Evolutionary conservation across 2,113 vertebrate species (phyloP).

Genomic region (Copsychus sechellarum): DNA sequence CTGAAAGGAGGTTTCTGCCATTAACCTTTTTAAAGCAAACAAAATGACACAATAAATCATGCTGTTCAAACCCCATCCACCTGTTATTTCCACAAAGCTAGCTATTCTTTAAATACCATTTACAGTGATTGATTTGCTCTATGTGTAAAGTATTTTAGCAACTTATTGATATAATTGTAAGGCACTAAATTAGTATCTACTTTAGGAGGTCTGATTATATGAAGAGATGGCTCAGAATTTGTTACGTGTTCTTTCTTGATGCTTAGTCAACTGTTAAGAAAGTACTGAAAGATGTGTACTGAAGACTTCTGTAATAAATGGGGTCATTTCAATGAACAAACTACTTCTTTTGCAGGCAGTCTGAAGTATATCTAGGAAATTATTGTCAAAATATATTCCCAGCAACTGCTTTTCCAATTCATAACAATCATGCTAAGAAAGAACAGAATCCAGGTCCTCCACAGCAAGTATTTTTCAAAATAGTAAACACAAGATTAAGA

Average conservation of each 20-base stretch:
- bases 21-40: slow-evolving; percentile 88
- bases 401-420: not conserved
- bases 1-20: slow-evolving; percentile 95
- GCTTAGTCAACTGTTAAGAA: slow-evolving; percentile 68
- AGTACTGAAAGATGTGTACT: slow-evolving; percentile 17
- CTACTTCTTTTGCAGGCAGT: not conserved
- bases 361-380: not conserved
- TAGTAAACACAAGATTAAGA: not conserved
- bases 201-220: slow-evolving; percentile 79
- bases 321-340: not conserved
- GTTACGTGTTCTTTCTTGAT: slow-evolving; percentile 73
- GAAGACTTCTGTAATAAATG: slow-evolving; percentile 35
- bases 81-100: slow-evolving; percentile 61
- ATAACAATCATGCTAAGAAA: slow-evolving; percentile 12
- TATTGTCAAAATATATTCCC: not conserved
- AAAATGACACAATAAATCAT: slow-evolving; percentile 54
- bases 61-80: slow-evolving; percentile 5
- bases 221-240: slow-evolving; percentile 77
- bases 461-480: slow-evolving; percentile 2
- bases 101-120: slow-evolving; percentile 72
- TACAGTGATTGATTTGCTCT: slow-evolving; percentile 71
- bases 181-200: slow-evolving; percentile 71
- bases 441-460: slow-evolving; percentile 23
- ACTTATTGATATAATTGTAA: slow-evolving; percentile 67
- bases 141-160: slow-evolving; percentile 76